Percentiles rank a stretch among this genome's conserved stretches.
Conservation (phyloP, 2,113 vertebrate species). For the Oxygymnocypris stewartii region DNA sequence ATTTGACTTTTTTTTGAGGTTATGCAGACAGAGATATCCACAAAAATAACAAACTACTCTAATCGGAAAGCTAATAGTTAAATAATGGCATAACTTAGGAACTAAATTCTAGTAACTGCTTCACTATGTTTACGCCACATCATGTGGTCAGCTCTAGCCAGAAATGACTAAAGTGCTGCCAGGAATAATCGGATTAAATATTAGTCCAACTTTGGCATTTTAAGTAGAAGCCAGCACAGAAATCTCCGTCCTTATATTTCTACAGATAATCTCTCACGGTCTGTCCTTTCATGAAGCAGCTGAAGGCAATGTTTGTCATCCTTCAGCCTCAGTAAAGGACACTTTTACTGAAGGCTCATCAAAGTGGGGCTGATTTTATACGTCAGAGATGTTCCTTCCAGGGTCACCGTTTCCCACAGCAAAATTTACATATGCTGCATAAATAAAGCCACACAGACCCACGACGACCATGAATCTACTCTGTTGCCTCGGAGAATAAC, state of each 20-base stretch:
- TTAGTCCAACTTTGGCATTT: neutral
- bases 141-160: neutral
- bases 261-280: neutral
- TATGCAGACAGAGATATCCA: neutral
- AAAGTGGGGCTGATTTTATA: neutral
- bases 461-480: neutral
- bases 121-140: neutral
- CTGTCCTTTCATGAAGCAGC: neutral
- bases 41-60: neutral
- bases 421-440: neutral
- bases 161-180: neutral
- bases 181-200: conserved; percentile 12
- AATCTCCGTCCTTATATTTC: neutral
- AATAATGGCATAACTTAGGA: neutral
- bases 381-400: conserved; percentile 8
- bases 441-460: neutral
- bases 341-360: neutral
- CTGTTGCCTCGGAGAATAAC: neutral
- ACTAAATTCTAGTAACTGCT: neutral
- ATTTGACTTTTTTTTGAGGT: neutral
- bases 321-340: neutral
- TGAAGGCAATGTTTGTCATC: neutral
- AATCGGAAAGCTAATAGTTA: neutral
- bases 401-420: neutral
- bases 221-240: neutral